phyloP scores from a whole-genome alignment of 2,113 vertebrate genomes.

The Tragelaphus scriptus region DNA sequence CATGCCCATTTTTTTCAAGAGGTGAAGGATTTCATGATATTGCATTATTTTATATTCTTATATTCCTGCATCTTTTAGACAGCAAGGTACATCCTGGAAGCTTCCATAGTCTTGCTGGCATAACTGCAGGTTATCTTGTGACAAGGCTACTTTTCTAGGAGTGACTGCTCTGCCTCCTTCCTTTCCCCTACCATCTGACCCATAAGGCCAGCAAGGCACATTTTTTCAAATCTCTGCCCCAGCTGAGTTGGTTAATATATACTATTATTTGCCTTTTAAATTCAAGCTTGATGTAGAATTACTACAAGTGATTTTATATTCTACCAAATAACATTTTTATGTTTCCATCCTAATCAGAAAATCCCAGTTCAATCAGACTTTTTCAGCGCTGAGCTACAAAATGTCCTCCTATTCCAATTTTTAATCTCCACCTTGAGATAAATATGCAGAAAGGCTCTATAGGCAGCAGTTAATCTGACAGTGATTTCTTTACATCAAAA shows the following conservation, averaged over 20 bases:
- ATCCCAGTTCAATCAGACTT: conserved; percentile 61
- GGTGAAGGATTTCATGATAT: not conserved
- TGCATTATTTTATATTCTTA: not conserved
- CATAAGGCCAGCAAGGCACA: not conserved
- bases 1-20: not conserved
- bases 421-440: conserved; percentile 59
- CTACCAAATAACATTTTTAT: conserved; percentile 60
- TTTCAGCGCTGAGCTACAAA: conserved; percentile 35
- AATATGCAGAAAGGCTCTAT: conserved; percentile 43
- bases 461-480: conserved; percentile 49
- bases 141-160: not conserved
- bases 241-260: not conserved
- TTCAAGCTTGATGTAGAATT: conserved; percentile 30
- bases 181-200: not conserved
- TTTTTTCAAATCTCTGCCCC: not conserved
- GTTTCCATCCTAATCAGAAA: conserved; percentile 64
- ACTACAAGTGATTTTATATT: conserved; percentile 47
- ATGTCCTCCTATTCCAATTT: conserved; percentile 51
- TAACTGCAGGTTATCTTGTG: not conserved
- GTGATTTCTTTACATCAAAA: conserved; percentile 53
- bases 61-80: not conserved
- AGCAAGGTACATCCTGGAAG: not conserved
- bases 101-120: not conserved
- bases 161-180: not conserved
- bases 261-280: conserved; percentile 55